These are phyloP conservation scores for Microctonus brassicae DNA, from an alignment of 2,888 invertebrate species.

Conservation along the genomic window DNA sequence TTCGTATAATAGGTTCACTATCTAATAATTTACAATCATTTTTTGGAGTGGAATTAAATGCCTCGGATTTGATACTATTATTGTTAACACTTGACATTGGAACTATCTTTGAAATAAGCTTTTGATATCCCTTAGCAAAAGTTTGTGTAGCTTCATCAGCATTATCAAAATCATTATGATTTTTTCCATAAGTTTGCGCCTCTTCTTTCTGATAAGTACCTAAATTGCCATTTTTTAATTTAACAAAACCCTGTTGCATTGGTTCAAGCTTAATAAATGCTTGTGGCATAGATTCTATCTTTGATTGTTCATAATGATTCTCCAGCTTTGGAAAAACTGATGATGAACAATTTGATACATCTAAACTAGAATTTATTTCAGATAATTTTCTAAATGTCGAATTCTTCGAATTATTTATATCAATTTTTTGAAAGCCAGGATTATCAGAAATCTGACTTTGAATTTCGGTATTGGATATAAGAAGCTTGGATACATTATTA, in stretches of 20 bases:
- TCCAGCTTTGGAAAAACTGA: slow-evolving; percentile 54
- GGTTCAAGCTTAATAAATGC: slow-evolving; percentile 62
- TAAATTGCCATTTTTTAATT: slow-evolving; percentile 52
- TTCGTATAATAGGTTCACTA: slow-evolving; percentile 54
- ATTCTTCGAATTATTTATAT: slow-evolving; percentile 52
- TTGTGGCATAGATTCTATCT: slow-evolving; percentile 51
- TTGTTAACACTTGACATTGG: slow-evolving; percentile 41
- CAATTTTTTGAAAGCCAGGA: slow-evolving; percentile 63
- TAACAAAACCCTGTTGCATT: slow-evolving; percentile 55
- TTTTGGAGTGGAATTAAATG: slow-evolving; percentile 27
- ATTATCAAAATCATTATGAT: slow-evolving; percentile 46
- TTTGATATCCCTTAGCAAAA: slow-evolving; percentile 58
- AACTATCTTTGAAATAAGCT: slow-evolving; percentile 55
- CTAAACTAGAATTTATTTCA: slow-evolving; percentile 41
- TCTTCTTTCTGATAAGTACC: slow-evolving; percentile 51
- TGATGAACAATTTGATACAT: slow-evolving; percentile 46
- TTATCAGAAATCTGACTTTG: slow-evolving; percentile 62
- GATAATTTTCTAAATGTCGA: slow-evolving; percentile 40
- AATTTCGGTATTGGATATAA: slow-evolving; percentile 63
- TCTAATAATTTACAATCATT: slow-evolving; percentile 51
- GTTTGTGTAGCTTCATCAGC: slow-evolving; percentile 48
- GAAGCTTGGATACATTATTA: slow-evolving; percentile 54
- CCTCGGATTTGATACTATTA: slow-evolving; percentile 45
- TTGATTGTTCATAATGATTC: slow-evolving; percentile 51
- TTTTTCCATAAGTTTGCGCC: slow-evolving; percentile 45